These are phyloP conservation scores for Heterodera schachtii DNA, from an alignment of 1,140 invertebrate species.

Conservation along the genomic window DNA sequence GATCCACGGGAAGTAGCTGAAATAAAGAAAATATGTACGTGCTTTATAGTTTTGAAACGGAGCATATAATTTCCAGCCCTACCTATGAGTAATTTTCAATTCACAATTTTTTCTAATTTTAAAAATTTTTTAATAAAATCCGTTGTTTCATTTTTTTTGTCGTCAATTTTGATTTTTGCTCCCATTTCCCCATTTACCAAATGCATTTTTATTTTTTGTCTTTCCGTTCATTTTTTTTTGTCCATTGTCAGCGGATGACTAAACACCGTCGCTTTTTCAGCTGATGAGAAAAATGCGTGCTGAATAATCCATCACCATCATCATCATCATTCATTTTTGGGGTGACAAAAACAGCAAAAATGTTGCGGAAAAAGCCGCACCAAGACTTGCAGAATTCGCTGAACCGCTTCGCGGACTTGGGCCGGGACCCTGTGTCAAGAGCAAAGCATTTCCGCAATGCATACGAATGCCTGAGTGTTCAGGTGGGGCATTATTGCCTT, in stretches of 20 bases:
- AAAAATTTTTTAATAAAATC: too few relatives aligned
- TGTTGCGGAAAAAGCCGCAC: slow-evolving; percentile 60
- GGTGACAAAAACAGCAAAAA: slow-evolving; percentile 22
- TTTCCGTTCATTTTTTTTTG: background rate
- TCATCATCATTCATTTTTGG: too few relatives aligned
- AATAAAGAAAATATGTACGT: too few relatives aligned
- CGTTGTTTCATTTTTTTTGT: background rate
- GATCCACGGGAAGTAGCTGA: too few relatives aligned
- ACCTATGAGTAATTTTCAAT: too few relatives aligned
- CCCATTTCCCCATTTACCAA: background rate
- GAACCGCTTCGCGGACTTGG: slow-evolving; percentile 55
- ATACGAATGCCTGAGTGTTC: slow-evolving; percentile 49
- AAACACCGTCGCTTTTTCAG: too few relatives aligned
- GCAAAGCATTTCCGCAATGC: slow-evolving; percentile 59
- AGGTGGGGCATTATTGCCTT: slow-evolving; percentile 31
- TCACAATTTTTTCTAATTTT: too few relatives aligned
- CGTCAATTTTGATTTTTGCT: background rate
- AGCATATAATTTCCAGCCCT: too few relatives aligned
- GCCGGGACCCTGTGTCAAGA: slow-evolving; percentile 53
- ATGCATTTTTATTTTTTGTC: background rate
- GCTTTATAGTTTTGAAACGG: too few relatives aligned
- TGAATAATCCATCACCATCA: too few relatives aligned
- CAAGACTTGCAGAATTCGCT: slow-evolving; percentile 58
- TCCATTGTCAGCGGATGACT: background rate
- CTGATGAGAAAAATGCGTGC: background rate